Evolutionary conservation across 2,888 invertebrate genomes (phyloP), one percentile per base, ranked within the genome.

Genomic region (Cepaea hortensis): DNA sequence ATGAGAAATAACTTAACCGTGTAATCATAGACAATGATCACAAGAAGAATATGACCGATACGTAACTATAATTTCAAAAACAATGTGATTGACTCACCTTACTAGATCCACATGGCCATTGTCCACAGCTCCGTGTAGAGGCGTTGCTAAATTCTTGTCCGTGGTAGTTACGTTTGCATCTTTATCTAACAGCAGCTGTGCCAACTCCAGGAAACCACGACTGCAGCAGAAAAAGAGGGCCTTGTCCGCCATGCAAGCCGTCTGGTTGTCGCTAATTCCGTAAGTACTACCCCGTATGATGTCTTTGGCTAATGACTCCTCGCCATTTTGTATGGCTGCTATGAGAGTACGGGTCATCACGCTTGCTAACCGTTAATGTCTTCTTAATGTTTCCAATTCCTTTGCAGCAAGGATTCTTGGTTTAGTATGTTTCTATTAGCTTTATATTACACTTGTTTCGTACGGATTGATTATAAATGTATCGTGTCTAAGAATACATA

Each of bases 211-310:
- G 15, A 65, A 86, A 1, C 86, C 86, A 13, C 86, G 82, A 62
- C 81, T 83, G 61, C 86, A 86, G 70, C 86, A 86, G 77, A 82
- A 82, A 61, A 86, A 83, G 11, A 84, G 55, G 0, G 87, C 87
- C 18, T 75, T 50, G 20, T 81, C 79, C 11, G 11, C 11, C 3
- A 75, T 68, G 50, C 55, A 3, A 0, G 73, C 48, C 6, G 79
- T 48, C 18, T 81, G 85, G 46, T 23, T 50, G 55, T 82, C 79
- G 6, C 77, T 85, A 23, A 62, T 3, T 35, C 70, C 23, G 50
- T 35, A 62, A 55, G 68, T 46, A 7, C 73, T 85, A 35, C 48
- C 11, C 35, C 46, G 85, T 18, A 87, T 55, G 23, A 79, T 85
- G 15, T 79, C 46, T 50, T 61, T 76, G 65, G 82, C 85, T n/a